These are phyloP conservation scores for Leptarthrus brevirostris DNA, from an alignment of 2,888 invertebrate species.

Conservation along the genomic window DNA sequence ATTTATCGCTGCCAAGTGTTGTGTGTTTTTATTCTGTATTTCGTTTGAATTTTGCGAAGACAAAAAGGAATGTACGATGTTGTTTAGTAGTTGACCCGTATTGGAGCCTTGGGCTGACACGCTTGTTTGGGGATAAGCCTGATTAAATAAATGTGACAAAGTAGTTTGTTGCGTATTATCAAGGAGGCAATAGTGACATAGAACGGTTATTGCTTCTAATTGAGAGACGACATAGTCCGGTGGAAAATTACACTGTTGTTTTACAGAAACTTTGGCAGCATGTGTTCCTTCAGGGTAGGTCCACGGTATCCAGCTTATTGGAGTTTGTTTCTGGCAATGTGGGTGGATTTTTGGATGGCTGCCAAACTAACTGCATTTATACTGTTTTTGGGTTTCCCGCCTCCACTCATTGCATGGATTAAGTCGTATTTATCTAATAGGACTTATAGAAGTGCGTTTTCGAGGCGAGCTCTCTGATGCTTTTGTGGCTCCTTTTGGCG, in stretches of 20 bases:
- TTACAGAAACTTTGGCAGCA: slow-evolving; percentile 64
- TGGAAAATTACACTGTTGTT: slow-evolving; percentile 67
- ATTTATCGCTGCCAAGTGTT: slow-evolving; percentile 72
- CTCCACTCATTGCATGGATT: too few relatives aligned
- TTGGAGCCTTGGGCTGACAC: slow-evolving; percentile 70
- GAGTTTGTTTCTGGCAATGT: too few relatives aligned
- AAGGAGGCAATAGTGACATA: slow-evolving; percentile 84
- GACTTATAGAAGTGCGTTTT: too few relatives aligned
- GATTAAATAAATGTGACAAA: slow-evolving; percentile 70
- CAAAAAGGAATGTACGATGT: slow-evolving; percentile 83
- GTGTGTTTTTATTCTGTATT: slow-evolving; percentile 62
- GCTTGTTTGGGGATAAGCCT: slow-evolving; percentile 69
- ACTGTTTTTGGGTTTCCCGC: too few relatives aligned
- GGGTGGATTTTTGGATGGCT: too few relatives aligned
- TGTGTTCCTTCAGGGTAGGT: too few relatives aligned
- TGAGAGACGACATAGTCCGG: slow-evolving; percentile 84
- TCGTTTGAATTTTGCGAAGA: slow-evolving; percentile 69
- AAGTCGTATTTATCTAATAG: too few relatives aligned
- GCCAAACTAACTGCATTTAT: too few relatives aligned
- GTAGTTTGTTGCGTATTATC: slow-evolving; percentile 71
- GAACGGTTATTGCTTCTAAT: slow-evolving; percentile 80
- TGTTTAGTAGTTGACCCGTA: slow-evolving; percentile 81
- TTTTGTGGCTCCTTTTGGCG: too few relatives aligned
- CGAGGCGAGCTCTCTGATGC: too few relatives aligned
- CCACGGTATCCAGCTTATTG: too few relatives aligned